Base-by-base conservation (phyloP, 2,113 vertebrate species). In the Antennarius striatus region DNA sequence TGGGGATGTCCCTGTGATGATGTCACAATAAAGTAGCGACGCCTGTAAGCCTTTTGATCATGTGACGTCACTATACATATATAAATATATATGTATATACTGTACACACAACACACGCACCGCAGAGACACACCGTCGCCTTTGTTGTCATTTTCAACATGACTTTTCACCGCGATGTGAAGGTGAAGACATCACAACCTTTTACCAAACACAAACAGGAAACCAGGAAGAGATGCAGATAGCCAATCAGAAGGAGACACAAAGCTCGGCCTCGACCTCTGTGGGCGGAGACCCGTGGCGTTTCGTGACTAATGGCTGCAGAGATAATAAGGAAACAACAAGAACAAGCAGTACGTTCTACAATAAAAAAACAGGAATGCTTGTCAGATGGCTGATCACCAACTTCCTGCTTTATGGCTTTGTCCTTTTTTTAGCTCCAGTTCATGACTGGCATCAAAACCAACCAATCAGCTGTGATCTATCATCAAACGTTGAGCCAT, bases 151-250 rank as follows among this genome's bases (percentile, higher is more conserved):
- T 14, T 10, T 29, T 69, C 36, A 43, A 66, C 46, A 0, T 5
- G 1, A 52, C 14, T 2, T 36, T 30, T 9, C 7, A 10, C 8
- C 65, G 0, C 4, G n/a, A 8, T 0, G 9, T 32, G 52, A 22
- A 72, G 71, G 47, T 15, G 3, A 75, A 8, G 8, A 59, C 52
- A 66, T 72, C 36, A 3, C 2, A 3, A 63, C 60, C 56, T 56
- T 55, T 43, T 74, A 42, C 61, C 2, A 54, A 52, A 68, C 67
- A 56, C 73, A 68, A 63, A 82, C 77, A 75, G 79, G 69, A 79
- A 83, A 42, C 15, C 69, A 71, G 71, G 79, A 77, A 83, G 75
- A 72, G 32, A 32, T 53, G 28, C 47, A 17, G 81, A 83, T 83
- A 89, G 8, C 76, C 76, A 88, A 81, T 76, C 60, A 56, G 80